These are phyloP conservation scores for Scyliorhinus canicula DNA, from an alignment of 2,797 vertebrate species.

Conservation along the genomic window DNA sequence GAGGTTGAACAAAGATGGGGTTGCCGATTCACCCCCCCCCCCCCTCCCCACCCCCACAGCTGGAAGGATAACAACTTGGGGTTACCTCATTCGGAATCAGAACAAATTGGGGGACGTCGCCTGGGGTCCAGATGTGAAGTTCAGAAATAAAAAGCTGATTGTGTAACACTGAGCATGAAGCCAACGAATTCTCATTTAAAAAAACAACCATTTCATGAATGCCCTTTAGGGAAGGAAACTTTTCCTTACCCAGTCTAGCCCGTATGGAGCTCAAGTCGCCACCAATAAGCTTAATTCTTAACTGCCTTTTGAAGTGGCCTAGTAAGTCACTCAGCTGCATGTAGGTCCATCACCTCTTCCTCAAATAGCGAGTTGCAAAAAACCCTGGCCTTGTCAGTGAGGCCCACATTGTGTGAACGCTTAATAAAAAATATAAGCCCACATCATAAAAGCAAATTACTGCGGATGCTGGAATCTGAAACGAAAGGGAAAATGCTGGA, in stretches of 20 bases:
- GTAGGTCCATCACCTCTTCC: not conserved
- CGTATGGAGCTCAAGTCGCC: too few relatives aligned
- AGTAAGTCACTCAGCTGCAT: not conserved
- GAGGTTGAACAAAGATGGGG: too few relatives aligned
- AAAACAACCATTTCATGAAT: not conserved
- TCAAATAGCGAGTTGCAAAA: not conserved
- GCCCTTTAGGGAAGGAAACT: not conserved
- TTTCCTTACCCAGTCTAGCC: not conserved
- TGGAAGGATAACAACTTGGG: too few relatives aligned
- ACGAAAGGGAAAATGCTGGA: too few relatives aligned
- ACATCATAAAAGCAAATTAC: too few relatives aligned
- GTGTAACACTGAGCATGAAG: not conserved
- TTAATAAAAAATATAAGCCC: not conserved
- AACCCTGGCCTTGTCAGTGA: not conserved
- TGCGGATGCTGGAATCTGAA: too few relatives aligned
- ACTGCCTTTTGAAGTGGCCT: not conserved
- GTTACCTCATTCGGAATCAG: too few relatives aligned
- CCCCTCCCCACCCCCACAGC: too few relatives aligned
- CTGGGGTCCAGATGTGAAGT: not conserved
- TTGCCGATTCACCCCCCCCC: too few relatives aligned
- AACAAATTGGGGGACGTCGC: too few relatives aligned
- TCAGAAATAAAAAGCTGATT: not conserved
- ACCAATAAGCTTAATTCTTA: not conserved
- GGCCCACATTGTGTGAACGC: not conserved
- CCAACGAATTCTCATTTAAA: not conserved